Percentiles rank a stretch among this genome's conserved stretches.
Conservation (phyloP, 2,888 invertebrate species). For the Phyllotreta striolata region DNA sequence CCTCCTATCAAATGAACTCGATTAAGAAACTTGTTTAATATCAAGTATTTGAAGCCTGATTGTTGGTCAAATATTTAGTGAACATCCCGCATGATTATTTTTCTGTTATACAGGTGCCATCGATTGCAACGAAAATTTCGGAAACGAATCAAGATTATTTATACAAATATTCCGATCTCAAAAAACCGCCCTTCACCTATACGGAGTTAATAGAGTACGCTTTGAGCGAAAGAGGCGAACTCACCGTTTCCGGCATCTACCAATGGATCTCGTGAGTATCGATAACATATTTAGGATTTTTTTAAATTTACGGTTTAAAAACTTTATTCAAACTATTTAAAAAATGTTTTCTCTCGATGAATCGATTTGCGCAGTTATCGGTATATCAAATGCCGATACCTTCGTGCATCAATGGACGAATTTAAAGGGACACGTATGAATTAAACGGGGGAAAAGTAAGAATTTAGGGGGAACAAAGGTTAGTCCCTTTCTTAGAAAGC, state of each 20-base stretch:
- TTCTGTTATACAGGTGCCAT: conserved; percentile 13
- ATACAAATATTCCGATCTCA: conserved; percentile 63
- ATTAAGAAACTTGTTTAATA: too few relatives aligned
- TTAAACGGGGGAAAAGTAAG: conserved; percentile 35
- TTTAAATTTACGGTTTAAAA: too few relatives aligned
- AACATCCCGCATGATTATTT: too few relatives aligned
- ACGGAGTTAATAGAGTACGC: conserved; percentile 91
- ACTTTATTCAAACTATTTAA: neutral
- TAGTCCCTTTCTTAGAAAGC: conserved; percentile 32
- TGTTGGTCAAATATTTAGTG: too few relatives aligned
- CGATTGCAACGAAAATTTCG: conserved; percentile 14
- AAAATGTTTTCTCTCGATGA: too few relatives aligned
- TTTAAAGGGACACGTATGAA: conserved; percentile 43
- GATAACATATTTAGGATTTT: neutral
- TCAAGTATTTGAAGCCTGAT: too few relatives aligned
- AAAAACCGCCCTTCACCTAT: conserved; percentile 90
- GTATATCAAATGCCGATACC: conserved; percentile 1
- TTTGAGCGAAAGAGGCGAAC: conserved; percentile 82
- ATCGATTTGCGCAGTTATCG: neutral
- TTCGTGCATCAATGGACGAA: conserved; percentile 34
- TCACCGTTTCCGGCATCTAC: conserved; percentile 91
- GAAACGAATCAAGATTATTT: conserved; percentile 37
- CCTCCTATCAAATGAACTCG: too few relatives aligned
- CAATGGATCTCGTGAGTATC: conserved; percentile 92
- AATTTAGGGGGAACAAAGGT: conserved; percentile 35